Percentiles rank a stretch among this genome's conserved stretches.
Evolutionary conservation across 2,888 invertebrate genomes (phyloP).

Genomic region (Boloria euphrosyne): DNA sequence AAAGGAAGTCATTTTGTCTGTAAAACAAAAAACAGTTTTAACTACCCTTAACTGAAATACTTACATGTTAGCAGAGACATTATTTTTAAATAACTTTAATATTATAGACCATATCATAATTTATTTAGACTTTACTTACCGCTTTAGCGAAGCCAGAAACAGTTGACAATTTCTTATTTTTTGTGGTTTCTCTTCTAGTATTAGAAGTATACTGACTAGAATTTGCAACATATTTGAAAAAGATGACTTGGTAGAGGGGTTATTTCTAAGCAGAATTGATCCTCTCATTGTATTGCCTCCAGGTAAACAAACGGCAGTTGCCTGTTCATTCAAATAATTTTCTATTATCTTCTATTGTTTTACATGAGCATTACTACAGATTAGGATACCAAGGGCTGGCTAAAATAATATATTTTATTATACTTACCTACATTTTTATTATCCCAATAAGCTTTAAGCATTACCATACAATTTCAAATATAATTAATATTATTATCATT

Average conservation of each 20-base stretch:
- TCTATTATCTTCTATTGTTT: slow-evolving; percentile 6
- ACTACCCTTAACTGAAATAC: not conserved
- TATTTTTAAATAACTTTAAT: too few relatives aligned
- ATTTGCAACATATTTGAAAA: too few relatives aligned
- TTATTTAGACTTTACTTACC: too few relatives aligned
- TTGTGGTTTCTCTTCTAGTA: too few relatives aligned
- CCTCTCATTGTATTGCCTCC: not conserved
- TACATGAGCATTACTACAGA: not conserved
- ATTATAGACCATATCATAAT: too few relatives aligned
- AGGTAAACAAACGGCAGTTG: slow-evolving; percentile 7
- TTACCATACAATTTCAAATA: not conserved
- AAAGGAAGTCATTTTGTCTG: not conserved
- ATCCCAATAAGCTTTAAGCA: not conserved
- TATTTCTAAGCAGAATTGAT: too few relatives aligned
- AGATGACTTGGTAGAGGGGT: too few relatives aligned
- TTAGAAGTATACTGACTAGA: too few relatives aligned
- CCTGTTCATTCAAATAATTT: slow-evolving; percentile 2
- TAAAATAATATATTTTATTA: not conserved
- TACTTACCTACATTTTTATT: not conserved
- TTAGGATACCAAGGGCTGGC: not conserved
- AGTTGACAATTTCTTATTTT: too few relatives aligned
- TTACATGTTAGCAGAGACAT: too few relatives aligned
- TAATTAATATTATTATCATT: not conserved
- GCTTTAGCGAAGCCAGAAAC: too few relatives aligned
- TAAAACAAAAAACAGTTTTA: too few relatives aligned